phyloP scores from a whole-genome alignment of 2,797 vertebrate genomes.

The Vultur gryphus region DNA sequence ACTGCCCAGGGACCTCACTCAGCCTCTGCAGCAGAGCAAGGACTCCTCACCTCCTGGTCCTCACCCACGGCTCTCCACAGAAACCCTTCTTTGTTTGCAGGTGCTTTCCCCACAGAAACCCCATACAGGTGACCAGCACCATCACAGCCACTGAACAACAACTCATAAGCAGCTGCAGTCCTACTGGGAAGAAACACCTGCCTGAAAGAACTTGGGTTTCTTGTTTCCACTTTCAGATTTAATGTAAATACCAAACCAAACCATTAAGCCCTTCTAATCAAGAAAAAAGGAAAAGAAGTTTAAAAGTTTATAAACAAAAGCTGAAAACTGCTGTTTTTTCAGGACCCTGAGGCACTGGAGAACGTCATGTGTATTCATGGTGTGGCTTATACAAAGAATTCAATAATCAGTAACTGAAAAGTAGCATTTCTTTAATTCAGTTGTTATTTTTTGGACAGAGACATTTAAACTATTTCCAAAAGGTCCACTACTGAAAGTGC shows the following conservation, averaged over 20 bases:
- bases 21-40: background rate
- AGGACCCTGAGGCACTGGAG: background rate
- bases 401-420: background rate
- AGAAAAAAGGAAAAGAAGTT: background rate
- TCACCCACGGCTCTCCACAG: background rate
- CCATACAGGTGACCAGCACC: background rate
- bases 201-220: background rate
- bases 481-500: background rate
- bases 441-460: background rate
- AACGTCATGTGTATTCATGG: background rate
- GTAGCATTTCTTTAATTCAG: background rate
- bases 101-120: background rate
- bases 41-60: background rate
- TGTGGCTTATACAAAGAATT: background rate
- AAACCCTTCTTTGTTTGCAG: background rate
- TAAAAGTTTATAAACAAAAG: background rate
- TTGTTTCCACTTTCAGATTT: background rate
- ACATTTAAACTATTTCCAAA: background rate
- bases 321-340: background rate
- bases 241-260: background rate
- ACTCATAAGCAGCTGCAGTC: background rate
- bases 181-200: background rate
- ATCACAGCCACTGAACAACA: background rate
- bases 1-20: background rate
- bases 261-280: background rate